phyloP scores from a whole-genome alignment of 2,797 vertebrate genomes.

The Eulemur albifrons region DNA sequence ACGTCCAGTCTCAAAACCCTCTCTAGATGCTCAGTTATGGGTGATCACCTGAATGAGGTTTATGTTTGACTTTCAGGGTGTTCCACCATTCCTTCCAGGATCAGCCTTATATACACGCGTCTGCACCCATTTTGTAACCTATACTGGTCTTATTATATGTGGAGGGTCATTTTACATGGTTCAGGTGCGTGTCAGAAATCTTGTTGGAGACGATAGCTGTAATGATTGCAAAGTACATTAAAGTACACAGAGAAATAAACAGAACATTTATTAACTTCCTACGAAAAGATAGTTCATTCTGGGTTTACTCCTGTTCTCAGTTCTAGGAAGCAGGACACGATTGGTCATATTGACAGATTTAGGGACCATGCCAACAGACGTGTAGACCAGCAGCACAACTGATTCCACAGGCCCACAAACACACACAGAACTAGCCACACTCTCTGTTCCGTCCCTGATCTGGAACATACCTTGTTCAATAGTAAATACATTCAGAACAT shows the following conservation, averaged over 20 bases:
- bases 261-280: background rate
- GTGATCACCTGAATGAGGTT: background rate
- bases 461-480: background rate
- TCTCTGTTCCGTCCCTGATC: background rate
- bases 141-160: fast-evolving
- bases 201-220: background rate
- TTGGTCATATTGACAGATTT: background rate
- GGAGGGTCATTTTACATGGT: background rate
- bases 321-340: background rate
- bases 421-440: background rate
- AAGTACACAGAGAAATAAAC: background rate
- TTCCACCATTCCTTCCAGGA: fast-evolving
- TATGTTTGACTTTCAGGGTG: background rate
- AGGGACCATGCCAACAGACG: background rate
- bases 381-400: background rate
- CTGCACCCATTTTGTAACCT: background rate
- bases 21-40: background rate
- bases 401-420: fast-evolving
- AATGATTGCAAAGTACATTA: background rate
- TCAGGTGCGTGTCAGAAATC: background rate
- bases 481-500: background rate
- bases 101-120: background rate
- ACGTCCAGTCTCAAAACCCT: background rate
- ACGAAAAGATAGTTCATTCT: background rate
- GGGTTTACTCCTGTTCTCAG: background rate